Percentiles rank a stretch among this genome's conserved stretches.
Evolutionary conservation across 2,113 vertebrate species (phyloP).

Genomic region (Pachycephala philippinensis): DNA sequence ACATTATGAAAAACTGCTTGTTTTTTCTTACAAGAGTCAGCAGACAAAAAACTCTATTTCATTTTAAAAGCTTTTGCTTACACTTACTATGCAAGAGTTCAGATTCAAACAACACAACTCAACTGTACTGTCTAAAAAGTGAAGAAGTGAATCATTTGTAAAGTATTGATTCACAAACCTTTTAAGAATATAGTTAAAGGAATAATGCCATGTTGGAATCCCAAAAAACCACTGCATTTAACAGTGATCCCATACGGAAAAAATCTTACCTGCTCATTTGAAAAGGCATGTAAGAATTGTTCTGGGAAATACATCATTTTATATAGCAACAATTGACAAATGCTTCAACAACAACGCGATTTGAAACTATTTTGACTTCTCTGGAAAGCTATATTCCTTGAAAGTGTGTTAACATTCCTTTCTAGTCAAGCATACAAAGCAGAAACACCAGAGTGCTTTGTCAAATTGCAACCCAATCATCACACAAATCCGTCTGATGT

Average conservation of each 20-base stretch:
- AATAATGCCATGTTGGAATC: background rate
- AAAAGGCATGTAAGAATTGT: background rate
- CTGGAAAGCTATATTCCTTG: slow-evolving; percentile 21
- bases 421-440: background rate
- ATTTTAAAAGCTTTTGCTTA: background rate
- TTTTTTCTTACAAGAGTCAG: background rate
- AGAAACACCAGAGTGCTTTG: background rate
- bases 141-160: background rate
- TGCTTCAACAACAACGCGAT: background rate
- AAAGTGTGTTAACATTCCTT: slow-evolving; percentile 5
- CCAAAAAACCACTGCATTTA: background rate
- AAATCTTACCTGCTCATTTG: background rate
- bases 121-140: background rate
- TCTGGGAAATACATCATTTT: background rate
- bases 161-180: background rate
- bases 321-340: background rate
- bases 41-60: background rate
- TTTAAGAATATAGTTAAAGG: background rate
- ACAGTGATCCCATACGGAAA: background rate
- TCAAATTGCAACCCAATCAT: background rate
- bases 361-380: slow-evolving; percentile 6
- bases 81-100: background rate
- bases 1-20: background rate
- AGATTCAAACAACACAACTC: background rate
- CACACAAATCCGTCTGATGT: background rate